Percentiles rank a stretch among this genome's conserved stretches.
These are phyloP conservation scores for Amiota communis DNA, from an alignment of 2,888 invertebrate species.

Conservation along the genomic window DNA sequence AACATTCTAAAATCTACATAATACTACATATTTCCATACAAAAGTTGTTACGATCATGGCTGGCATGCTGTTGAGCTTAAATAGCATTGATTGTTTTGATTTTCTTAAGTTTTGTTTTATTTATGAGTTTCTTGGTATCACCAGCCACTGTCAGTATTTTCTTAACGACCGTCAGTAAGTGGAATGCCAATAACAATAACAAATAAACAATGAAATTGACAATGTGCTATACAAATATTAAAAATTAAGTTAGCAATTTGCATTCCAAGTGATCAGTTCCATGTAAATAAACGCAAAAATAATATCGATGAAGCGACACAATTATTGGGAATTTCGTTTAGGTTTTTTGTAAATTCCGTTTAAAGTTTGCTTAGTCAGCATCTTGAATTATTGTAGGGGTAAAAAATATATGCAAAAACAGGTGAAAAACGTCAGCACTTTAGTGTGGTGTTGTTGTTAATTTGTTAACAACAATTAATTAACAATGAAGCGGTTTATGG, in stretches of 20 bases:
- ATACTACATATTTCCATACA: background rate
- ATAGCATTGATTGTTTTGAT: background rate
- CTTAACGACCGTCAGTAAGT: background rate
- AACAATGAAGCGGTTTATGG: background rate
- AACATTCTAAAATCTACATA: no score
- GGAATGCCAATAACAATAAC: background rate
- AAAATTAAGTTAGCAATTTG: background rate
- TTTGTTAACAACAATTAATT: constrained; percentile 26
- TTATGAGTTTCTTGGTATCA: constrained; percentile 4
- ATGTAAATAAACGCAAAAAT: background rate
- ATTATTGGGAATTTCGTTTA: no score
- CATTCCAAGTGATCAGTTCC: background rate
- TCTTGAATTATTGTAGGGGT: constrained; percentile 1
- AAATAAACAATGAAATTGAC: background rate
- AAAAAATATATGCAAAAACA: constrained; percentile 6
- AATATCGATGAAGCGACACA: background rate
- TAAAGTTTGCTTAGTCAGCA: constrained; percentile 5
- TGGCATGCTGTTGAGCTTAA: constrained; percentile 2
- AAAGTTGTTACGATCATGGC: background rate
- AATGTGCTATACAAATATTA: background rate
- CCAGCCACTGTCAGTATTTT: background rate
- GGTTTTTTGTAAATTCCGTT: background rate
- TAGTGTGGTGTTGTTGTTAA: constrained; percentile 1
- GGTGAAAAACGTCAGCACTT: constrained; percentile 22
- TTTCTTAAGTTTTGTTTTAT: background rate